Conservation (phyloP, 2,797 vertebrate genomes). For the Rhynchotus rufescens region DNA sequence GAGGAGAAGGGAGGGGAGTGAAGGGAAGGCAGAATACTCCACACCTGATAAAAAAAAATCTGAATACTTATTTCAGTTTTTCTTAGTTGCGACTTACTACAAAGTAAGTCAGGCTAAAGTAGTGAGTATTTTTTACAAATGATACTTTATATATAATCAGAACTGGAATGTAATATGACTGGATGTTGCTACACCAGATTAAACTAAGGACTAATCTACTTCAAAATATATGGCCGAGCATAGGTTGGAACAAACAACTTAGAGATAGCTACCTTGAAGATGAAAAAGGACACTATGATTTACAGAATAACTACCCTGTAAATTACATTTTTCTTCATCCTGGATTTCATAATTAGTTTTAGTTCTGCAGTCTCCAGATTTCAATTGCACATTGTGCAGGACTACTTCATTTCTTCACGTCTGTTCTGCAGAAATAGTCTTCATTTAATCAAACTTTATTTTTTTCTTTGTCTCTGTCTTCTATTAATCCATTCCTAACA, state of each 20-base stretch:
- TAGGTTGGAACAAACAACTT: background rate
- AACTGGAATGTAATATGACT: background rate
- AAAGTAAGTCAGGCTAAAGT: background rate
- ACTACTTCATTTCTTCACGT: background rate
- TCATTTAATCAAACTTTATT: background rate
- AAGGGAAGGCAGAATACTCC: background rate
- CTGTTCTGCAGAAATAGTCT: background rate
- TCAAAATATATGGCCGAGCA: background rate
- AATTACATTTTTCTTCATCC: background rate
- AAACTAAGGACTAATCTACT: background rate
- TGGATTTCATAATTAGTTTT: background rate
- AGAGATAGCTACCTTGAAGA: background rate
- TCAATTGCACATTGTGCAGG: background rate
- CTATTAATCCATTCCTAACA: background rate
- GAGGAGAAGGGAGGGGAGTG: background rate
- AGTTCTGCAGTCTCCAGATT: background rate
- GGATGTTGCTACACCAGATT: background rate
- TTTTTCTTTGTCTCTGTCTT: background rate
- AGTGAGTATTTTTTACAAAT: background rate
- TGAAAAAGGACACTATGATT: background rate
- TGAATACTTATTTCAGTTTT: background rate
- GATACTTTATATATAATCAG: background rate
- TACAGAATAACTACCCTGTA: background rate
- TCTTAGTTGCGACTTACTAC: background rate
- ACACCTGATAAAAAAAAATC: background rate